Evolutionary conservation across 2,113 vertebrate species (phyloP).

Genomic region (Pica pica): DNA sequence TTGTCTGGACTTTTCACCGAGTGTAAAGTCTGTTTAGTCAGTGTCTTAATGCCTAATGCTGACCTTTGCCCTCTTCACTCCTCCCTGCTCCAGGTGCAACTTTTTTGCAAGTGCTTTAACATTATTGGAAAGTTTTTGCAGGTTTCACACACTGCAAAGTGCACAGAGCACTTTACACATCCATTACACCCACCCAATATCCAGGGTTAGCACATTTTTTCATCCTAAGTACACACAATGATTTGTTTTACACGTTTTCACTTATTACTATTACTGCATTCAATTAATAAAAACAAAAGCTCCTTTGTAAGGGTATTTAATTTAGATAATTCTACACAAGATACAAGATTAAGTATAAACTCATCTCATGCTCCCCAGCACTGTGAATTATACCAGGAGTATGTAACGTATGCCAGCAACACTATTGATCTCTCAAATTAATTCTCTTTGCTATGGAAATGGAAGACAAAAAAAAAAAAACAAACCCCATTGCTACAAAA

Average conservation of each 20-base stretch:
- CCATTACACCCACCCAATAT: not conserved
- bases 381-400: not conserved
- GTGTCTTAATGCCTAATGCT: constrained; percentile 70
- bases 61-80: constrained; percentile 80
- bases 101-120: constrained; percentile 57
- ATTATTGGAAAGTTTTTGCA: constrained; percentile 6
- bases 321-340: not conserved
- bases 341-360: not conserved
- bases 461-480: not conserved
- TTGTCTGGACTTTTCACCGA: constrained; percentile 80
- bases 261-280: not conserved
- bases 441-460: constrained; percentile 37
- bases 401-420: not conserved
- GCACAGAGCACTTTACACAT: not conserved
- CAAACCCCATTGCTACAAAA: not conserved
- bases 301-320: not conserved
- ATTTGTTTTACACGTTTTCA: not conserved
- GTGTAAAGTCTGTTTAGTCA: constrained; percentile 79
- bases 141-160: constrained; percentile 18
- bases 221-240: not conserved
- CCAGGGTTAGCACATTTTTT: not conserved
- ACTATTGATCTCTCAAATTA: constrained; percentile 27
- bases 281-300: not conserved
- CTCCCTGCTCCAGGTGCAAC: constrained; percentile 86
- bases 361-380: not conserved